Percentiles rank a stretch among this genome's conserved stretches.
These are phyloP conservation scores for Acropora yongei DNA, from an alignment of 64 coral and sea anemone genomes.

Conservation along the genomic window DNA sequence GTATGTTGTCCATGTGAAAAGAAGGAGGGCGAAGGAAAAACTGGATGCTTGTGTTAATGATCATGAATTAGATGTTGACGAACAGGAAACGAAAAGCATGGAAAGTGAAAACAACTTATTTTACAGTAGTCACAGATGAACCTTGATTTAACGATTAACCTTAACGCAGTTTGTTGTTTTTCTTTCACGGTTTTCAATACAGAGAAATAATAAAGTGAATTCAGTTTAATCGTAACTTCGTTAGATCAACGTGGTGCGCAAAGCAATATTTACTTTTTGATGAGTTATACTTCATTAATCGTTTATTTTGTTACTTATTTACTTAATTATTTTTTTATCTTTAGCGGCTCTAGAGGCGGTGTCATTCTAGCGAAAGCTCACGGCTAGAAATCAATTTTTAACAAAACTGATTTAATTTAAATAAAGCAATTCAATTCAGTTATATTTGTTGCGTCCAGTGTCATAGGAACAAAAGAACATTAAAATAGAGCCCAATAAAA, in stretches of 20 bases:
- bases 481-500: no score
- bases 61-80: no score
- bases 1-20: slow-evolving; percentile 77
- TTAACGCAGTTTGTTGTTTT: no score
- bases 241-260: background rate
- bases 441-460: no score
- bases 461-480: no score
- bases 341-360: background rate
- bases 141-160: background rate
- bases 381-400: no score
- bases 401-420: no score
- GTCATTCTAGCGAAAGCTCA: no score
- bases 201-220: no score
- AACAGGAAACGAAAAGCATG: background rate
- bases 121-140: background rate
- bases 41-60: slow-evolving; percentile 78
- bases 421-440: no score
- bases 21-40: slow-evolving; percentile 64
- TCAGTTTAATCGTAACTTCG: no score
- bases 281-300: background rate
- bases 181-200: no score
- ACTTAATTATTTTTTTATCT: background rate
- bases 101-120: background rate
- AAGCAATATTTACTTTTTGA: background rate
- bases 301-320: background rate